Base-by-base conservation (phyloP, 2,888 invertebrate genomes). In the Chrysomela aeneicollis region DNA sequence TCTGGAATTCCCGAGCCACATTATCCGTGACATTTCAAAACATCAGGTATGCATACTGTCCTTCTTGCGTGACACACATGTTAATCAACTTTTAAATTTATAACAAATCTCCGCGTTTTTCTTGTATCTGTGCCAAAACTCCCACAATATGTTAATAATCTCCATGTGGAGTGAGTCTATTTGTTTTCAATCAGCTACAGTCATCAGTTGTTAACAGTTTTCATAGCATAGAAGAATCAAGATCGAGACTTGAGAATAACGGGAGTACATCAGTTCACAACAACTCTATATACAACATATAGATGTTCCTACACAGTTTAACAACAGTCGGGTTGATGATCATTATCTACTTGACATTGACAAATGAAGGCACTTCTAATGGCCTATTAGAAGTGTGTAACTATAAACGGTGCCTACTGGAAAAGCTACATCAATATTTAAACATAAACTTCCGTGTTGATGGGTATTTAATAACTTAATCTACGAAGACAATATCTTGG, bases 181-280 rank as follows among this genome's bases (percentile, higher is more conserved):
- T 59, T 35, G n/a, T 47, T 46, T 52, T 30, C 19, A 42, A 42
- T 15, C 42, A 42, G 42, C n/a, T 3, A n/a, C n/a, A 42, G 15
- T 42, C 9, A 42, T 42, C 42, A 15, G 42, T 35, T 72, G 75
- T 74, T 77, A 77, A 76, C 78, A 73, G 74, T 74, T 72, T 74
- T 74, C 72, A 70, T 69, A 70, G 74, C 63, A 70, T n/a, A 42
- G n/a, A 15, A 42, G 6, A 15, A 42, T 15, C 15, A 42, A 3
- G 15, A 42, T 42, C 4, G 2, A 35, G 6, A 35, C 32, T 9
- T 9, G 10, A 9, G 10, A 2, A 10, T 35, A 35, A 9, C 32
- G n/a, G 6, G 10, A 35, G 10, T 35, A 10, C 35, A 35, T n/a
- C n/a, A 42, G 42, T 42, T 42, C 8, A n/a, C n/a, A 15, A 42